Evolutionary conservation across 2,888 invertebrate species (phyloP).

Genomic region (Heteromyza rotundicornis): DNA sequence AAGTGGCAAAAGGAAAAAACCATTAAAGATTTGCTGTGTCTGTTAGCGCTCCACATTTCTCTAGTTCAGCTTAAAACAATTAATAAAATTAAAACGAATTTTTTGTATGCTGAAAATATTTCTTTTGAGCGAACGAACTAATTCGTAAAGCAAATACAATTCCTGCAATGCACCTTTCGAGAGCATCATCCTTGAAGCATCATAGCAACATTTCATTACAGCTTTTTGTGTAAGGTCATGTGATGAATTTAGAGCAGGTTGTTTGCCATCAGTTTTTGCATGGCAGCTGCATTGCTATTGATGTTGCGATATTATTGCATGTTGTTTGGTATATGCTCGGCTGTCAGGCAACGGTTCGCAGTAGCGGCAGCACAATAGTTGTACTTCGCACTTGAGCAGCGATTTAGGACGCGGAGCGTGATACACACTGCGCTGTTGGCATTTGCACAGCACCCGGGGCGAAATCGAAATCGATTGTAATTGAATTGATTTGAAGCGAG

Average conservation of each 20-base stretch:
- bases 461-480: not conserved
- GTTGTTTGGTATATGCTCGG: too few species aligned
- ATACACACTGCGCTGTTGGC: not conserved
- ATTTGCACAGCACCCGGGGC: too few species aligned
- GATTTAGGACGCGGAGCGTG: conserved; percentile 1
- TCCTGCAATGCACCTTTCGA: not conserved
- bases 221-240: too few species aligned
- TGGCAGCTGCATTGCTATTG: not conserved
- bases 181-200: not conserved
- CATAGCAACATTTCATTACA: not conserved
- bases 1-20: too few species aligned
- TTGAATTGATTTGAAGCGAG: conserved; percentile 1
- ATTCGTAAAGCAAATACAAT: conserved; percentile 11
- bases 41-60: too few species aligned
- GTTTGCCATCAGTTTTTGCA: not conserved
- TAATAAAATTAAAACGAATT: too few species aligned
- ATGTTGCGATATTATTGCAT: too few species aligned
- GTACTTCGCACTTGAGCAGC: conserved; percentile 8
- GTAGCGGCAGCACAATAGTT: not conserved
- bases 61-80: too few species aligned
- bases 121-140: too few species aligned
- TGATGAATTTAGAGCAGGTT: too few species aligned
- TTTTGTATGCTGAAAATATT: too few species aligned
- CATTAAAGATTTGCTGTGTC: too few species aligned
- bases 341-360: not conserved